A percentile compares a stretch with the other conserved stretches of the same genome.
phyloP scores from a whole-genome alignment of 1,140 invertebrate species.

The Cydia amplana region DNA sequence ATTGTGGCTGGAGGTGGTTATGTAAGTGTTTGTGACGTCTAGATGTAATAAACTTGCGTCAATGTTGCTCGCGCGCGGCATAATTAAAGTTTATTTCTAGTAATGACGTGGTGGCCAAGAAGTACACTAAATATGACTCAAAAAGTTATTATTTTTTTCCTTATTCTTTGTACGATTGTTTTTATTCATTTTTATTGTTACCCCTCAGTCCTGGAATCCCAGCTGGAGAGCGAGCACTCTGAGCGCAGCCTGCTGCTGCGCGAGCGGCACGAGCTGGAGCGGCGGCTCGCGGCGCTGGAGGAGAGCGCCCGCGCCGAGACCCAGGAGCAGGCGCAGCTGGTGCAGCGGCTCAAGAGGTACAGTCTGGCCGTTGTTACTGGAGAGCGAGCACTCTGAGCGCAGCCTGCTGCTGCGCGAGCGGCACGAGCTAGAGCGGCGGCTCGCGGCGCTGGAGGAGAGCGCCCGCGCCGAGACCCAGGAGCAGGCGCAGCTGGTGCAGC shows the following conservation, averaged over 20 bases:
- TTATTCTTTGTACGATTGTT: too few species aligned
- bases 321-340: conserved; percentile 86
- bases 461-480: conserved; percentile 85
- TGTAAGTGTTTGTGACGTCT: too few species aligned
- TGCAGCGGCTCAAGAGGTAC: conserved; percentile 53
- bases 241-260: conserved; percentile 91
- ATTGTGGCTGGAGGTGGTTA: too few species aligned
- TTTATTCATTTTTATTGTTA: background rate
- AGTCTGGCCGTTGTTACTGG: background rate
- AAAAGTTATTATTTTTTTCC: too few species aligned
- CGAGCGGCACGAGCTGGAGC: conserved; percentile 94
- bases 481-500: conserved; percentile 84
- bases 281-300: conserved; percentile 88
- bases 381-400: conserved; percentile 94
- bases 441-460: conserved; percentile 87
- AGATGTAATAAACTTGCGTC: too few species aligned
- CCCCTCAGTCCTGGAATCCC: conserved; percentile 89
- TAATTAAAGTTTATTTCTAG: too few species aligned
- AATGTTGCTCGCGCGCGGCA: too few species aligned
- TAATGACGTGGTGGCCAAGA: too few species aligned
- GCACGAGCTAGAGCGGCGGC: conserved; percentile 92
- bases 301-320: conserved; percentile 86
- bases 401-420: conserved; percentile 92
- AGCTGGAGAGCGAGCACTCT: conserved; percentile 95
- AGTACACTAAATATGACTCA: too few species aligned